phyloP scores from a whole-genome alignment of 2,113 vertebrate genomes.

The Dicentrarchus labrax region DNA sequence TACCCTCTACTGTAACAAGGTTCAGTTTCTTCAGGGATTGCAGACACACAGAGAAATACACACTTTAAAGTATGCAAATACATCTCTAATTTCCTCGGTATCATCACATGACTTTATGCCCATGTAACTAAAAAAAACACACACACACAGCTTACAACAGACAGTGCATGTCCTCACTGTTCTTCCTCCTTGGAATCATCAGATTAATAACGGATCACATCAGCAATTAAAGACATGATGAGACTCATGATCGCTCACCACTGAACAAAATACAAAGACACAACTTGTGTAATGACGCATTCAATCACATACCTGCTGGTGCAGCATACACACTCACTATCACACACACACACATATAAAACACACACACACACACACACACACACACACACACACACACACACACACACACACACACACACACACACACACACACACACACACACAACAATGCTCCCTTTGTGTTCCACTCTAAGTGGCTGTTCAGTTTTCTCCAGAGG shows the following conservation, averaged over 20 bases:
- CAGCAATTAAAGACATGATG: background rate
- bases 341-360: background rate
- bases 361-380: slow-evolving; percentile 10
- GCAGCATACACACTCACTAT: background rate
- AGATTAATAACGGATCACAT: slow-evolving; percentile 20
- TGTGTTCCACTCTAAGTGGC: slow-evolving; percentile 31
- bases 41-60: too few relatives aligned
- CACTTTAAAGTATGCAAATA: too few relatives aligned
- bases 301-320: slow-evolving; percentile 13
- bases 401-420: slow-evolving; percentile 7
- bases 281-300: slow-evolving; percentile 15
- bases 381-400: background rate
- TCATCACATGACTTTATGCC: background rate
- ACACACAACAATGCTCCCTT: slow-evolving; percentile 43
- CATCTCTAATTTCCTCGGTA: too few relatives aligned
- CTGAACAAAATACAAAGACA: slow-evolving; percentile 20
- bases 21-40: too few relatives aligned
- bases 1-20: too few relatives aligned
- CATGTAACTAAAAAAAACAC: background rate
- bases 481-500: slow-evolving; percentile 35
- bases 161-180: background rate
- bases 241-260: slow-evolving; percentile 33
- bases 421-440: background rate
- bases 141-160: background rate
- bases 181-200: slow-evolving; percentile 10